A percentile compares a stretch with the other conserved stretches of the same genome.
Conservation (phyloP, 2,797 vertebrate species). For the Enteromius treurensis region DNA sequence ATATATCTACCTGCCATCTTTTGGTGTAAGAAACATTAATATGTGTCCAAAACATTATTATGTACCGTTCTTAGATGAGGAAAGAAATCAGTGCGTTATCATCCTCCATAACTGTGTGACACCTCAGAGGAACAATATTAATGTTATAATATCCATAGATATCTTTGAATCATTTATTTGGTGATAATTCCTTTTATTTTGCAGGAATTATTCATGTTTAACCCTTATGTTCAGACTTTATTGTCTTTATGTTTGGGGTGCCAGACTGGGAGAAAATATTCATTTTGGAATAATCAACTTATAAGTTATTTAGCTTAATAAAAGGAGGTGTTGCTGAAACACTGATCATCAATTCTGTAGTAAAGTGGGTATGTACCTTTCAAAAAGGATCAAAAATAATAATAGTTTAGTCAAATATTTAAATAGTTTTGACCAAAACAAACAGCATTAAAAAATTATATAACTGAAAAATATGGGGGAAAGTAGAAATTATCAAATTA, state of each 20-base stretch:
- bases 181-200: neutral
- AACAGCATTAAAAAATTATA: neutral
- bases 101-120: neutral
- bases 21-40: constrained; percentile 13
- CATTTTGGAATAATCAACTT: neutral
- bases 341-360: neutral
- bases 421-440: neutral
- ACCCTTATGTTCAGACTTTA: neutral
- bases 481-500: neutral
- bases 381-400: neutral
- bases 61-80: too few relatives aligned
- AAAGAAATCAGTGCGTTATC: neutral
- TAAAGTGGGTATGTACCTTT: neutral
- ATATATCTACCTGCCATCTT: neutral
- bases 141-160: neutral
- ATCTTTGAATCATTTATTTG: neutral
- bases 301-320: neutral
- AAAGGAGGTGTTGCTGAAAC: neutral
- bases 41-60: neutral
- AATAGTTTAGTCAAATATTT: neutral
- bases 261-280: neutral
- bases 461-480: neutral
- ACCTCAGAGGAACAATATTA: neutral
- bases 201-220: neutral
- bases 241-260: neutral